phyloP scores from a whole-genome alignment of 2,797 vertebrate species.

The Urocyon cinereoargenteus region DNA sequence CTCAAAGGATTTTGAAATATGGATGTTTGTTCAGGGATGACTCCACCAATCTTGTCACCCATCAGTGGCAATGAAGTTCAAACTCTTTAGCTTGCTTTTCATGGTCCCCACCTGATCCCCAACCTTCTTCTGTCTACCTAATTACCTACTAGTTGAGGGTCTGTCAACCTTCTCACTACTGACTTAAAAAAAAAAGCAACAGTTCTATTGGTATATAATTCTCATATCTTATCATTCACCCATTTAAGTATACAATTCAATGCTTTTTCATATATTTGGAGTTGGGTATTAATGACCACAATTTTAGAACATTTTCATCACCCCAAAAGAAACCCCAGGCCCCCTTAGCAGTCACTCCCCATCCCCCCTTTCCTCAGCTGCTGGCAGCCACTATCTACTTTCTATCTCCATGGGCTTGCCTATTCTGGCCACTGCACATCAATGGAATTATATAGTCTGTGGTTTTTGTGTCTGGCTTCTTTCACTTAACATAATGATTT shows the following conservation, averaged over 20 bases:
- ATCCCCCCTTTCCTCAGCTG: background rate
- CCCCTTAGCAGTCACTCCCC: background rate
- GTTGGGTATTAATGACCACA: background rate
- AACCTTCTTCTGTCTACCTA: background rate
- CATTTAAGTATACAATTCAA: background rate
- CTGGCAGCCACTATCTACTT: background rate
- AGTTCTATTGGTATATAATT: slow-evolving; percentile 22
- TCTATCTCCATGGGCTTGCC: background rate
- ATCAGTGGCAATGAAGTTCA: background rate
- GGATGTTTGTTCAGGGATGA: background rate
- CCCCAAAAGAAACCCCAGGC: background rate
- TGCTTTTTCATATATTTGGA: background rate
- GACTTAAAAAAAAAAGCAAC: background rate
- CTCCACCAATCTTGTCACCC: background rate
- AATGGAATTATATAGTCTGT: background rate
- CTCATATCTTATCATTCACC: background rate
- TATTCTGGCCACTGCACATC: background rate
- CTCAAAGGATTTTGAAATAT: background rate
- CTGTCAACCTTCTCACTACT: background rate
- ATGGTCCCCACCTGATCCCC: background rate
- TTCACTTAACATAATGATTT: background rate
- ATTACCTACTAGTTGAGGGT: background rate
- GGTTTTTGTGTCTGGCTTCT: background rate
- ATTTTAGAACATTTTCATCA: background rate
- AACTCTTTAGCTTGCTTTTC: background rate